These are phyloP conservation scores for Zelleria hepariella DNA, from an alignment of 2,888 invertebrate genomes.

Conservation along the genomic window DNA sequence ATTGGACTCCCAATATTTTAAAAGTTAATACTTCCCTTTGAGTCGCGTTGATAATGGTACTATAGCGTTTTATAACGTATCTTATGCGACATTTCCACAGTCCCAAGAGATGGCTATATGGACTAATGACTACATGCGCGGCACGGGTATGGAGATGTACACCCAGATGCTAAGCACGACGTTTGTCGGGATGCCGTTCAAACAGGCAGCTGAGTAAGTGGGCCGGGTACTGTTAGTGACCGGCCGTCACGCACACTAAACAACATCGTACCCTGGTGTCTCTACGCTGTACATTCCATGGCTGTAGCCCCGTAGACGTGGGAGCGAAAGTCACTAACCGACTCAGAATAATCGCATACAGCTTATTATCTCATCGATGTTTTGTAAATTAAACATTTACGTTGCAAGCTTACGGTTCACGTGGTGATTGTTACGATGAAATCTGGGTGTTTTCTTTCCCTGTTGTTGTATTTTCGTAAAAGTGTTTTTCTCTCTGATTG, in stretches of 20 bases:
- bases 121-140: constrained; percentile 99
- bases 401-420: constrained; percentile 45
- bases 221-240: constrained; percentile 32
- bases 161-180: constrained; percentile 98
- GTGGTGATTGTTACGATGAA: constrained; percentile 24
- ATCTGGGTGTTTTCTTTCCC: constrained; percentile 30
- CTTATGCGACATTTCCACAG: constrained; percentile 75
- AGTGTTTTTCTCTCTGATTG: background rate
- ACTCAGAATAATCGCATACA: constrained; percentile 37
- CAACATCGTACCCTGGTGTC: constrained; percentile 21
- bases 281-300: constrained; percentile 32
- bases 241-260: constrained; percentile 38
- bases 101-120: constrained; percentile 97
- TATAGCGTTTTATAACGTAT: constrained; percentile 30
- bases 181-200: constrained; percentile 98
- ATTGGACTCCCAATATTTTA: no score
- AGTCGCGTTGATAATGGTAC: constrained; percentile 21
- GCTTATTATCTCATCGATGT: constrained; percentile 32
- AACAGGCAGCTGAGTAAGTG: constrained; percentile 99
- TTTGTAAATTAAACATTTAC: constrained; percentile 28
- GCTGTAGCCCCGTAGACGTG: constrained; percentile 30
- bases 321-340: constrained; percentile 46
- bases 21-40: no score
- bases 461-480: background rate
- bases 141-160: constrained; percentile 99